A percentile compares a stretch with the other conserved stretches of the same genome.
These are phyloP conservation scores for Gadus macrocephalus DNA, from an alignment of 2,113 vertebrate species.

Conservation along the genomic window DNA sequence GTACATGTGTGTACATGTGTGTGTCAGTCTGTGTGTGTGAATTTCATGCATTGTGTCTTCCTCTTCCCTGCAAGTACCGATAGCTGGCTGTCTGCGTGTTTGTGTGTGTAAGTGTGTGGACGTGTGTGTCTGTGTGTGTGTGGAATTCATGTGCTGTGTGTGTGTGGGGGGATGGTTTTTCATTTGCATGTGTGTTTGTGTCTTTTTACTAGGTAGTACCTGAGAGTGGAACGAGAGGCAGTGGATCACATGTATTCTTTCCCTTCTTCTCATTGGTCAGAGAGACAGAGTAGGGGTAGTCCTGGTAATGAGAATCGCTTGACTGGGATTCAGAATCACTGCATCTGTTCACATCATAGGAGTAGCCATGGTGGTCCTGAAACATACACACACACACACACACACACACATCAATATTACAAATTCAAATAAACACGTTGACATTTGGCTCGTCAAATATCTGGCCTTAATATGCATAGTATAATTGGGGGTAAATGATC, in stretches of 20 bases:
- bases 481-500: too few species aligned
- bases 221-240: constrained; percentile 59
- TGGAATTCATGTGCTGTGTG: not conserved
- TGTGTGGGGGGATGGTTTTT: not conserved
- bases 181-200: not conserved
- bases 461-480: too few species aligned
- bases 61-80: constrained; percentile 63
- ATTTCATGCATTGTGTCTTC: constrained; percentile 37
- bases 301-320: constrained; percentile 61
- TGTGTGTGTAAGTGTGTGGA: not conserved
- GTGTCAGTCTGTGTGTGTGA: not conserved
- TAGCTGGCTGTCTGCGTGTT: constrained; percentile 1
- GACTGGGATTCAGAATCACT: constrained; percentile 45
- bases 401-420: not conserved
- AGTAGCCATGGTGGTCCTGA: constrained; percentile 51
- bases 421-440: too few species aligned
- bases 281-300: constrained; percentile 65
- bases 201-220: constrained; percentile 46
- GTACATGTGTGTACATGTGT: not conserved
- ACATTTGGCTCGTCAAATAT: too few species aligned
- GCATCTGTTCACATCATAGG: constrained; percentile 41
- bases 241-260: constrained; percentile 34
- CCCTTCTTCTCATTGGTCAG: constrained; percentile 48
- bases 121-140: constrained; percentile 9
- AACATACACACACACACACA: constrained; percentile 24